Evolutionary conservation across 1,140 invertebrate genomes (phyloP).

Genomic region (Bombus waltoni): DNA sequence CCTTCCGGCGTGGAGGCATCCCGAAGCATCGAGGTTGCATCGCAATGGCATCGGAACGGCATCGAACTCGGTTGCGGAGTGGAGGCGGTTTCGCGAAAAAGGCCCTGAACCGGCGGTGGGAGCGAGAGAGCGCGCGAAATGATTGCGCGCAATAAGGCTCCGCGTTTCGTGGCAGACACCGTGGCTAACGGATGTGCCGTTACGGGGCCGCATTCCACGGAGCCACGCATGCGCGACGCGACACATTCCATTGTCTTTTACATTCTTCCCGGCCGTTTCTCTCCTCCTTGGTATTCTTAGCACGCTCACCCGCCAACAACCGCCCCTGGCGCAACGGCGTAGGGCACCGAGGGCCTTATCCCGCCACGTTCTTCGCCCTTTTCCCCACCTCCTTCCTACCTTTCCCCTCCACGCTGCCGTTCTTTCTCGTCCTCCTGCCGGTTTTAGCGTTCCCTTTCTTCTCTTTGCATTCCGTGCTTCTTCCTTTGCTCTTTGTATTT

Average conservation of each 20-base stretch:
- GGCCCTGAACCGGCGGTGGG: slow-evolving; percentile 22
- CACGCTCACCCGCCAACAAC: slow-evolving; percentile 60
- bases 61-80: background rate
- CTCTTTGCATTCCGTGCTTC: slow-evolving; percentile 38
- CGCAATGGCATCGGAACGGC: background rate
- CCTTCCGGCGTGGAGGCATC: background rate
- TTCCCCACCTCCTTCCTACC: background rate
- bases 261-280: slow-evolving; percentile 73
- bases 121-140: slow-evolving; percentile 34
- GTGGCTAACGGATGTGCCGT: slow-evolving; percentile 80
- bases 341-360: slow-evolving; percentile 43
- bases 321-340: slow-evolving; percentile 56
- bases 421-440: slow-evolving; percentile 1
- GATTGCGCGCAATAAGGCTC: slow-evolving; percentile 70
- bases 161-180: slow-evolving; percentile 72
- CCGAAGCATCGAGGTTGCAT: background rate
- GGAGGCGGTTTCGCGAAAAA: slow-evolving; percentile 28
- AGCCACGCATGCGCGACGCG: slow-evolving; percentile 80
- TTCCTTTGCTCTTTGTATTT: slow-evolving; percentile 23
- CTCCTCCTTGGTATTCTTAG: slow-evolving; percentile 73
- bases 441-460: background rate
- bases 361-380: slow-evolving; percentile 18
- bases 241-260: slow-evolving; percentile 80
- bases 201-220: slow-evolving; percentile 79
- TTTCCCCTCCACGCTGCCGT: background rate